These are phyloP conservation scores for Beris morrisii DNA, from an alignment of 2,888 invertebrate species.

Conservation along the genomic window DNA sequence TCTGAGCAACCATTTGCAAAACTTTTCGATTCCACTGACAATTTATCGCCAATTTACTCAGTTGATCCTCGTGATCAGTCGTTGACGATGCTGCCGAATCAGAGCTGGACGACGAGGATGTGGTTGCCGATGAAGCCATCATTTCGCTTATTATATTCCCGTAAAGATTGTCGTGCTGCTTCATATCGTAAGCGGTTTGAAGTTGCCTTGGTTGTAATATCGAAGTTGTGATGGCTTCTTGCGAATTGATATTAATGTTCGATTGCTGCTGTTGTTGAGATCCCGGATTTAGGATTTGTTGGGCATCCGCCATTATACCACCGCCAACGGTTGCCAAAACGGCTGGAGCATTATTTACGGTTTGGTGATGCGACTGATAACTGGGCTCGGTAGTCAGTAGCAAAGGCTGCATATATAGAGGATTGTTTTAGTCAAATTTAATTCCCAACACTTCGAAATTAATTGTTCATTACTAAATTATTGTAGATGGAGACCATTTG, in stretches of 20 bases:
- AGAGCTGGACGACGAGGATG: constrained; percentile 48
- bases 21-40: constrained; percentile 48
- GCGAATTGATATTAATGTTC: constrained; percentile 1
- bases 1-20: constrained; percentile 53
- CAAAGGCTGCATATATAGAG: constrained; percentile 39
- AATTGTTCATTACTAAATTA: constrained; percentile 51
- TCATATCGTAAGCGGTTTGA: constrained; percentile 42
- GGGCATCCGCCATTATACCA: constrained; percentile 18
- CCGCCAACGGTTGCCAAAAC: constrained; percentile 18
- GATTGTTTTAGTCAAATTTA: constrained; percentile 15
- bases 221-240: constrained; percentile 6
- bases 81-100: constrained; percentile 47
- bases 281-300: constrained; percentile 43
- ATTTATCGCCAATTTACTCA: constrained; percentile 46
- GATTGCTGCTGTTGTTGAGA: constrained; percentile 32
- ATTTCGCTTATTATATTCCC: constrained; percentile 19
- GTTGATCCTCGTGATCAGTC: constrained; percentile 19
- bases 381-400: constrained; percentile 45
- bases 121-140: constrained; percentile 42
- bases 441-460: background rate
- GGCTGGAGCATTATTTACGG: constrained; percentile 18
- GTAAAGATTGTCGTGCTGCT: constrained; percentile 43
- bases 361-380: constrained; percentile 36
- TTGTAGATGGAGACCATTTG: constrained; percentile 57
- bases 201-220: constrained; percentile 23